Base-by-base conservation (phyloP, 2,888 invertebrate species). In the Syrphus vitripennis region DNA sequence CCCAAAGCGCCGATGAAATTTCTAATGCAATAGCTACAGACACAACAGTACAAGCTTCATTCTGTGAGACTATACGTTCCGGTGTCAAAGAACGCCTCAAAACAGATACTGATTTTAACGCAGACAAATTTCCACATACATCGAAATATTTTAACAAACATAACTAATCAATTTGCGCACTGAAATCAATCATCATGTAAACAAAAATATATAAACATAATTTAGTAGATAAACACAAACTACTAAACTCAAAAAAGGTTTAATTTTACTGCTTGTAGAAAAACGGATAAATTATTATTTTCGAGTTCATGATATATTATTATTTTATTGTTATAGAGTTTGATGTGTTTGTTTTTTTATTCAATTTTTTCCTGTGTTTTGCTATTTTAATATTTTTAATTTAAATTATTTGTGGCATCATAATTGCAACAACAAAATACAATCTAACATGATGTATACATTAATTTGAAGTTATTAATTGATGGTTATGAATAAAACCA, bases 91-190 rank as follows among this genome's bases (percentile, higher is more conserved):
- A 93, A 55, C 90, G 93, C 10, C 89, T 92, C 40, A 90, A 91
- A 88, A 90, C 90, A 26, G 92, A 93, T 83, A 88, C 89, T 14
- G 92, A 93, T 83, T 92, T 90, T 45, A 89, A 89, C 45, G 78
- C 90, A n/a, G 90, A 90, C 69, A 92, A 91, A 89, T 92, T 91
- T 91, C 92, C 93, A 87, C 91, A 92, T 83, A 90, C 91, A 81
- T 89, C 91, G 88, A 92, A 92, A 89, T 92, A 91, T 88, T 89
- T 92, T 29, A 90, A 91, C 57, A 91, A 91, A 88, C 77, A 83
- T 79, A 83, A 82, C 80, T 76, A 88, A 87, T 69, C 31, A 61
- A 74, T 55, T 50, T 55, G 42, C 14, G 69, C 78, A 71, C 77
- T 69, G 19, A 82, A 76, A 53, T 26, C 57, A 53, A 50, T 55